Base-by-base conservation (phyloP, 2,888 invertebrate genomes). In the Cataglyphis livida region DNA sequence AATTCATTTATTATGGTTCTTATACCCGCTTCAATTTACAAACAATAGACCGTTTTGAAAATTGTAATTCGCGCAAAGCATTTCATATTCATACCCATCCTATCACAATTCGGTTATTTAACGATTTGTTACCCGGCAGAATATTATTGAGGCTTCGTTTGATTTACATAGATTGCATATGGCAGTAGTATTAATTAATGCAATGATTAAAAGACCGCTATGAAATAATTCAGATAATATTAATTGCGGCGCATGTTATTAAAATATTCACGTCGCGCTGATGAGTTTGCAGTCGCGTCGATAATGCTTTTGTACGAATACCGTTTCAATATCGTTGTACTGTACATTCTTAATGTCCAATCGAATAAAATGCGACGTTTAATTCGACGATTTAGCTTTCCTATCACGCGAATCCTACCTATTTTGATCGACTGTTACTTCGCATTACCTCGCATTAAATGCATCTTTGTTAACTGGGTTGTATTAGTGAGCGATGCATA, bases 141-240 rank as follows among this genome's bases (percentile, higher is more conserved):
- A 79, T 79, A 79, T 79, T 79, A 79, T 79, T 70, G 78, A 79
- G 78, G 70, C 78, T 79, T 79, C 78, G 78, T 79, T 79, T 70
- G 78, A 79, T 79, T 79, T 79, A 79, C 70, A 79, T 79, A 70
- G 78, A 79, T 79, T 79, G 78, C 78, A 79, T 70, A 79, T 70
- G 78, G 78, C 78, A 79, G 78, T 79, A 59, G 78, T 79, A 79
- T 79, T 79, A 79, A 79, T 79, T 79, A 79, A 79, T 79, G 78
- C 59, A 70, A 79, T 79, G 78, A 79, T 79, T 79, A 79, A 79
- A 79, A 79, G 78, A 79, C 78, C 78, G 78, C 78, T 70, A 70
- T 59, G 78, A 79, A 79, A 79, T 79, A 79, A 79, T 79, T 79
- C 78, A 79, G 70, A 79, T 79, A 79, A 70, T 79, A 79, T 79